Conservation (phyloP, 2,113 vertebrate genomes). For the Oreotrochilus melanogaster region DNA sequence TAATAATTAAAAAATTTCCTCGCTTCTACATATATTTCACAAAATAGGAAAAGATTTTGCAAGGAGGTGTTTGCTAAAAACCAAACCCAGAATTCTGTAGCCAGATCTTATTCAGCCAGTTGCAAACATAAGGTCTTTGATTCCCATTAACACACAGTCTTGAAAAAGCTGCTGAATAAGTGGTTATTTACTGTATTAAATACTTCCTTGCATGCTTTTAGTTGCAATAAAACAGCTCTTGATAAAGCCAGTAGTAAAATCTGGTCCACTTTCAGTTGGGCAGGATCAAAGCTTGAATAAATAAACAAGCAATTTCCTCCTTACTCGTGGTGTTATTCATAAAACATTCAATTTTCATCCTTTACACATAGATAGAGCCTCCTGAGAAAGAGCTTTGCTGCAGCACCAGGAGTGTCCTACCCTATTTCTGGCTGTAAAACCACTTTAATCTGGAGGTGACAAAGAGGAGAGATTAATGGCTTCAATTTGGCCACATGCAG, state of each 20-base stretch:
- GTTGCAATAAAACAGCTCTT: not conserved
- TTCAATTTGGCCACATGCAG: not conserved
- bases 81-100: not conserved
- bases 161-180: not conserved
- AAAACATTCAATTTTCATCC: not conserved
- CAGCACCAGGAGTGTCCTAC: not conserved
- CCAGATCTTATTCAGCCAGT: not conserved
- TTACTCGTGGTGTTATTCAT: not conserved
- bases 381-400: slow-evolving; percentile 7
- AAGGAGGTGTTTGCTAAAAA: not conserved
- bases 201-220: not conserved
- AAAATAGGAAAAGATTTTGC: not conserved
- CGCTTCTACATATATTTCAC: not conserved
- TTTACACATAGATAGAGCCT: not conserved
- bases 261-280: not conserved
- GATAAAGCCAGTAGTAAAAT: not conserved
- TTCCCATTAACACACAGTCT: not conserved
- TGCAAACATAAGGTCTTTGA: not conserved
- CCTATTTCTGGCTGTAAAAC: not conserved
- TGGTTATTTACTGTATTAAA: not conserved
- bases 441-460: slow-evolving; percentile 19
- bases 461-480: slow-evolving; percentile 38
- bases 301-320: not conserved
- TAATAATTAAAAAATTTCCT: not conserved
- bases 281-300: not conserved